These are phyloP conservation scores for Ormyrus rosae DNA, from an alignment of 2,888 invertebrate genomes.

Conservation along the genomic window DNA sequence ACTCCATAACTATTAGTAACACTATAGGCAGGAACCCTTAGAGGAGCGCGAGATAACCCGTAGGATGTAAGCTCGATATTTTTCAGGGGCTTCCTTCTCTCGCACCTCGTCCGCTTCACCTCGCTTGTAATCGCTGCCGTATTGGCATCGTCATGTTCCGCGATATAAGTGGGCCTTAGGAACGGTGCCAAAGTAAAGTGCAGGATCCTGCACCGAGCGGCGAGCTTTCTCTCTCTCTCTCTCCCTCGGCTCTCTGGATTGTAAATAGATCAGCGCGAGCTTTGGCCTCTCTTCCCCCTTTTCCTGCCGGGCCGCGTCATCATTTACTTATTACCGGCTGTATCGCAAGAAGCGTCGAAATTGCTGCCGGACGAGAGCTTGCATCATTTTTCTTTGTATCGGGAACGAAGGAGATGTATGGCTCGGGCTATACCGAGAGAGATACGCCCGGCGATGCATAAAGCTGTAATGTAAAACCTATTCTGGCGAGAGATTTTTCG, in stretches of 20 bases:
- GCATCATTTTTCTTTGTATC: conserved; percentile 48
- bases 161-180: conserved; percentile 17
- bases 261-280: conserved; percentile 49
- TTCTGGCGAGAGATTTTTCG: too few species aligned
- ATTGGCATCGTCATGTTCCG: conserved; percentile 45
- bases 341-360: conserved; percentile 28
- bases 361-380: background rate
- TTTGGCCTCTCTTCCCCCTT: conserved; percentile 5
- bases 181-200: conserved; percentile 55
- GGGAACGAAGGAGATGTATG: conserved; percentile 7
- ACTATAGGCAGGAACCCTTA: background rate
- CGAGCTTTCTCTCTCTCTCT: background rate
- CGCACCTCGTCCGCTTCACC: conserved; percentile 4
- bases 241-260: conserved; percentile 22
- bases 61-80: conserved; percentile 9
- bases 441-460: background rate
- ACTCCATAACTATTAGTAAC: too few species aligned
- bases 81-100: conserved; percentile 5
- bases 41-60: background rate
- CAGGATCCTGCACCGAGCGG: conserved; percentile 6
- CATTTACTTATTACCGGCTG: conserved; percentile 51
- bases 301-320: background rate
- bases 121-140: conserved; percentile 35
- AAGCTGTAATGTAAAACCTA: too few species aligned
- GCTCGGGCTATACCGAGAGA: background rate